Base-by-base conservation (phyloP, 2,113 vertebrate species). In the Tapirus terrestris region DNA sequence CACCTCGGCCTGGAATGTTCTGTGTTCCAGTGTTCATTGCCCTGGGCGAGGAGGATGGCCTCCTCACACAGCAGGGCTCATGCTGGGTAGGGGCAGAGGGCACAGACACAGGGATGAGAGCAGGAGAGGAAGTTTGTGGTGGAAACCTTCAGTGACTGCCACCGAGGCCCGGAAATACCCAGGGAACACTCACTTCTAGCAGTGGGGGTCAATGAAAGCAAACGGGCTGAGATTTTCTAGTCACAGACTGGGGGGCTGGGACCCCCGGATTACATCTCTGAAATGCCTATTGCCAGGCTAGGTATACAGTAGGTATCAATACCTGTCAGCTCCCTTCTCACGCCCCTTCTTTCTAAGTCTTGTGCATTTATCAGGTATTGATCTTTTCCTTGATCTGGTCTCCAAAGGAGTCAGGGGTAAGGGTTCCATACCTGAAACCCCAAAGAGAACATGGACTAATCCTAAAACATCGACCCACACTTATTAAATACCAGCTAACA, bases 101-200 rank as follows among this genome's bases (percentile, higher is more conserved):
- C 70, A 63, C 36, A 70, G 48, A 60, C 53, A 2, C 0, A 1
- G 27, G 11, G 6, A 61, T 7, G 20, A 76, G 12, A 43, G 51
- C 13, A 20, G 58, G 20, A 84, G 8, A 85, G 9, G 72, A 85
- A 17, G 70, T 7, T 1, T 18, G 25, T 48, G 6, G 4, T 2
- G 3, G 60, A 3, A 11, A 5, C n/a, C 10, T 1, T 1, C 3
- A 6, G 29, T 31, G 81, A 90, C 3, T 21, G 23, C 31, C 18
- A 6, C 33, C 43, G 6, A 75, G 76, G 27, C 33, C 51, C 73
- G 7, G 0, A 67, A n/a, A 72, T 43, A 21, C 43, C 83, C 58
- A 29, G 53, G 63, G 7, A 8, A 27, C 27, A 0, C 72, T 17
- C 7, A 0, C 25, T 70, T 17, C 27, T 10, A 73, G 8, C 29